A percentile compares a stretch with the other conserved stretches of the same genome.
Conservation (phyloP, 2,888 invertebrate species). For the Agrochola litura region DNA sequence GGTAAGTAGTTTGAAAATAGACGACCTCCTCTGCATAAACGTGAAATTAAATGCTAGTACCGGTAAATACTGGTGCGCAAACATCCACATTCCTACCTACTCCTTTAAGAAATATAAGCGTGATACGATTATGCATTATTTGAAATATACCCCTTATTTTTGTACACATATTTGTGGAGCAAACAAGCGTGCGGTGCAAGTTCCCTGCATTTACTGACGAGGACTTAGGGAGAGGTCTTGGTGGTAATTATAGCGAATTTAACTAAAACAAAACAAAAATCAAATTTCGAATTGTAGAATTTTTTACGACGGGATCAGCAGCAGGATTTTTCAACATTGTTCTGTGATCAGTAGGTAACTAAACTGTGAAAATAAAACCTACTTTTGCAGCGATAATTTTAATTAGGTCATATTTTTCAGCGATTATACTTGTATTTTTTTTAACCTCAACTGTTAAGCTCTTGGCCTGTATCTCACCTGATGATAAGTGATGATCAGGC, state of each 20-base stretch:
- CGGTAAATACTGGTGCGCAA: not conserved
- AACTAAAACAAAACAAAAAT: not conserved
- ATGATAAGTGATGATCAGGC: too few relatives aligned
- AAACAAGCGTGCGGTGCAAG: constrained; percentile 60
- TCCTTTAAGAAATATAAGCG: not conserved
- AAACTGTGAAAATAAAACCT: not conserved
- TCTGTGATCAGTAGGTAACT: not conserved
- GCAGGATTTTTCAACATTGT: not conserved
- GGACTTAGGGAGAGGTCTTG: constrained; percentile 28
- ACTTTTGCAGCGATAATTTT: not conserved
- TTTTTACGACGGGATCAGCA: too few relatives aligned
- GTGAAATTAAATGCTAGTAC: not conserved
- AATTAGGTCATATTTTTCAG: not conserved
- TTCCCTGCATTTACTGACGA: constrained; percentile 67
- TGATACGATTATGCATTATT: constrained; percentile 15
- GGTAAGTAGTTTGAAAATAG: not conserved
- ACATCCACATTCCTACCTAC: not conserved
- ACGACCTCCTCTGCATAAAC: not conserved
- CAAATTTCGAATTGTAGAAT: not conserved
- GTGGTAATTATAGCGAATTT: constrained; percentile 23
- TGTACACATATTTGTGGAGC: constrained; percentile 58
- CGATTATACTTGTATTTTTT: not conserved
- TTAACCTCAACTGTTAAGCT: too few relatives aligned
- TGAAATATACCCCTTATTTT: constrained; percentile 44
- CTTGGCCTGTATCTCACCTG: too few relatives aligned